phyloP scores from a whole-genome alignment of 1,140 invertebrate species.

The Trissolcus basalis region DNA sequence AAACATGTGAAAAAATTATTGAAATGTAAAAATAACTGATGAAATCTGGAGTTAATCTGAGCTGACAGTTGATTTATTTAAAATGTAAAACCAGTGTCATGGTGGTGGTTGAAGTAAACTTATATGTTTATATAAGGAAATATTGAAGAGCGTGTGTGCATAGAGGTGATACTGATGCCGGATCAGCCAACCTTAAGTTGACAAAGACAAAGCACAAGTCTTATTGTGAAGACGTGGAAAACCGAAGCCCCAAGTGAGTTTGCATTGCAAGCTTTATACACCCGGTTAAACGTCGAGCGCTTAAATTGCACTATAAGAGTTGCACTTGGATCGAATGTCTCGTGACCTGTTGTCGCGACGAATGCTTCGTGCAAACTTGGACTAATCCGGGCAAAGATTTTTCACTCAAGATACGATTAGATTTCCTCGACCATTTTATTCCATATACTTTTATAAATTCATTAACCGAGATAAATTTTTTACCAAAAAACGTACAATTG shows the following conservation, averaged over 20 bases:
- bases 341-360: slow-evolving; percentile 45
- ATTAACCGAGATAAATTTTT: slow-evolving; percentile 19
- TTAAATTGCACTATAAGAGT: slow-evolving; percentile 41
- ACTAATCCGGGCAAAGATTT: slow-evolving; percentile 49
- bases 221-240: slow-evolving; percentile 60
- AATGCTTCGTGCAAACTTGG: slow-evolving; percentile 43
- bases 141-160: too few relatives aligned
- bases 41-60: too few relatives aligned
- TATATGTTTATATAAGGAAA: too few relatives aligned
- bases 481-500: slow-evolving; percentile 25
- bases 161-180: slow-evolving; percentile 48
- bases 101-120: too few relatives aligned
- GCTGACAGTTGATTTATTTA: too few relatives aligned
- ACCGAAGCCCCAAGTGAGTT: slow-evolving; percentile 55
- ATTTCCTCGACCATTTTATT: slow-evolving; percentile 24
- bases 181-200: slow-evolving; percentile 44
- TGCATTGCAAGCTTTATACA: slow-evolving; percentile 60
- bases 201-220: slow-evolving; percentile 58
- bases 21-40: too few relatives aligned
- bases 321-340: slow-evolving; percentile 54
- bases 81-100: too few relatives aligned
- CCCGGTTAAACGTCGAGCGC: slow-evolving; percentile 53
- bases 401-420: slow-evolving; percentile 38
- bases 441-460: slow-evolving; percentile 30
- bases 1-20: too few relatives aligned